Evolutionary conservation across 2,888 invertebrate species (phyloP), one percentile per base, ranked within the genome.

Genomic region (Tortricodes alternella): DNA sequence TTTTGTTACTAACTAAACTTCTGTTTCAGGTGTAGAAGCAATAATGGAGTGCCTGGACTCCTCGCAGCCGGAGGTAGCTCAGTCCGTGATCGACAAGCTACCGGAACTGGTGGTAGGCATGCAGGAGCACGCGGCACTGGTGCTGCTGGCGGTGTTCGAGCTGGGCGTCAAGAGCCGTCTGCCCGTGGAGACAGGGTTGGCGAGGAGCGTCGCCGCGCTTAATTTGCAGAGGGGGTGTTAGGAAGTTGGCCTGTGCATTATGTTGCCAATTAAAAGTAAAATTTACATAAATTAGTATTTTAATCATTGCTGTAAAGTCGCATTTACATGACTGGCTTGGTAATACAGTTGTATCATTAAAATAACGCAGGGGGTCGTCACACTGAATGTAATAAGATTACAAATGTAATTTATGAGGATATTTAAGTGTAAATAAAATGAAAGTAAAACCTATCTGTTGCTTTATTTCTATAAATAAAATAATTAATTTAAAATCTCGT

Each of bases 191-290:
- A 83, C 92, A 11, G 94, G 95, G 77, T 94, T 98, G 62, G 93
- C 94, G 55, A 96, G 96, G 74, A 95, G 96, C 56, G 93, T 98
- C 55, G 92, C 94, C 62, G 92, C 97, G 43, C 91, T 98, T 59
- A 96, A 97, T 81, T 91, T 95, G 65, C 97, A 97, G 75, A 93
- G 95, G 68, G 96, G 96, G 11, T 96, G 95, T 88, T 96, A 89
- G 24, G 29, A 1, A 4, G 3, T 0, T 8, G n/a, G 11, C 7
- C 6, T 27, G 2, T 2, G 2, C 1, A 19, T 19, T 18, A 37
- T 5, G 15, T 8, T 24, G 24, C 1, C 24, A 24, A 9, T 9
- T 7, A 24, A 7, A 24, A n/a, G n/a, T n/a, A n/a, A n/a, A n/a
- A n/a, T n/a, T n/a, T n/a, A n/a, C n/a, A n/a, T 21, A 21, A 5